Base-by-base conservation (phyloP, 2,888 invertebrate species). In the Darwinula stevensoni region DNA sequence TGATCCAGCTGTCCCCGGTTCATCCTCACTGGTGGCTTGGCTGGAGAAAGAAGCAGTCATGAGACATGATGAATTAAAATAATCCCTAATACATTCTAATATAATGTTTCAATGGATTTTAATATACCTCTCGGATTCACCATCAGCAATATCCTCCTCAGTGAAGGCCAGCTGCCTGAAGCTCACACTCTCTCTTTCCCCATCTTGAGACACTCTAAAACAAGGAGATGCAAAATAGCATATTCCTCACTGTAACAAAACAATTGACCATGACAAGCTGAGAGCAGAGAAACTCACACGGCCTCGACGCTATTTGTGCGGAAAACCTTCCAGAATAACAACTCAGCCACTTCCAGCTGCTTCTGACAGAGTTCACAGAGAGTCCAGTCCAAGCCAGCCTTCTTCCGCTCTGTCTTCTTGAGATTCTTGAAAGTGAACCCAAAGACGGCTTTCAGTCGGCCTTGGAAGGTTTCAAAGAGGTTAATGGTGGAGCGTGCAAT, bases 301-400 rank as follows among this genome's bases (percentile, higher is more conserved):
- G n/a, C 22, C n/a, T 22, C 22, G n/a, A 22, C n/a, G 22, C n/a
- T n/a, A n/a, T 22, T 6, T 6, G 22, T 22, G 9, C 22, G 22
- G 22, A 22, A 22, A 9, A 22, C n/a, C n/a, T 22, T 22, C 22
- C 22, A 22, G n/a, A 22, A 22, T 6, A 22, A n/a, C 22, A 22
- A 22, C n/a, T 22, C 22, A 6, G 22, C 22, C 22, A 22, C 22
- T 22, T 22, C 22, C 22, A 22, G n/a, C 22, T 22, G 22, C 22
- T 22, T 22, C 22, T 9, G n/a, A n/a, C 22, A 22, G 9, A 22
- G n/a, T 9, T 22, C 22, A n/a, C 22, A 22, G 9, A 22, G 9
- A 22, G 22, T 9, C 22, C 22, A 22, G n/a, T 9, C 9, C 22
- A n/a, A 22, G 9, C n/a, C 22, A n/a, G n/a, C 9, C 22, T 6